A percentile compares a stretch with the other conserved stretches of the same genome.
Conservation (phyloP, 1,140 invertebrate species). For the Pseudomyrmex sp. region DNA sequence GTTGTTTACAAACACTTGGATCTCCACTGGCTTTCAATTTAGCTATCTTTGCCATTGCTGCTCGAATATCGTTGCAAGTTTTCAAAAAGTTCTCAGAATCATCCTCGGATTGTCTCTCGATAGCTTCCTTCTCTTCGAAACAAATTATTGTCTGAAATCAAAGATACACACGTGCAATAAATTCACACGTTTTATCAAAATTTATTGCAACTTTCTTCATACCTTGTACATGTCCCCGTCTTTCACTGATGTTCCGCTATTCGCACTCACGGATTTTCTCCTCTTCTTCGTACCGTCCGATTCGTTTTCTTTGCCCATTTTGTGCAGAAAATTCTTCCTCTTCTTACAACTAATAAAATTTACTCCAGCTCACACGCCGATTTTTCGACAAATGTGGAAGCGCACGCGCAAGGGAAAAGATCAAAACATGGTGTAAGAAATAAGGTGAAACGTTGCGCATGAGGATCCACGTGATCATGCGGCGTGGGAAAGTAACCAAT, state of each 20-base stretch:
- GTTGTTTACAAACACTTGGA: constrained; percentile 81
- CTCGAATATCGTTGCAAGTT: constrained; percentile 89
- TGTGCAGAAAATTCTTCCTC: background rate
- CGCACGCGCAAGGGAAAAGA: too few relatives aligned
- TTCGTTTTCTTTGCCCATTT: constrained; percentile 82
- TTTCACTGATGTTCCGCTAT: constrained; percentile 65
- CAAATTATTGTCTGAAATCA: constrained; percentile 87
- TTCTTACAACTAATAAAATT: too few relatives aligned
- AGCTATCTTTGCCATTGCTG: constrained; percentile 88
- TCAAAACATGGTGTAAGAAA: too few relatives aligned
- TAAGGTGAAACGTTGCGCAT: too few relatives aligned
- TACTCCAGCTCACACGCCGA: too few relatives aligned
- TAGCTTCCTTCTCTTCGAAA: constrained; percentile 91
- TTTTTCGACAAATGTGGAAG: too few relatives aligned
- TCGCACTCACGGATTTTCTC: constrained; percentile 72
- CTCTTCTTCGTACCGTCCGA: constrained; percentile 76
- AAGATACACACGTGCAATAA: background rate
- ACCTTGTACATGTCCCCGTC: constrained; percentile 83
- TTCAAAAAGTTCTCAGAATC: constrained; percentile 89
- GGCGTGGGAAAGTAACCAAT: too few relatives aligned
- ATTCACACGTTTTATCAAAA: background rate
- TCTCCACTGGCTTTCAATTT: constrained; percentile 87
- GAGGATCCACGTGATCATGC: too few relatives aligned
- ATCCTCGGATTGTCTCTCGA: constrained; percentile 87
- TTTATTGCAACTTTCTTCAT: constrained; percentile 17